A percentile compares a stretch with the other conserved stretches of the same genome.
Conservation (phyloP, 2,888 invertebrate species). For the Pseudanteris insignis region DNA sequence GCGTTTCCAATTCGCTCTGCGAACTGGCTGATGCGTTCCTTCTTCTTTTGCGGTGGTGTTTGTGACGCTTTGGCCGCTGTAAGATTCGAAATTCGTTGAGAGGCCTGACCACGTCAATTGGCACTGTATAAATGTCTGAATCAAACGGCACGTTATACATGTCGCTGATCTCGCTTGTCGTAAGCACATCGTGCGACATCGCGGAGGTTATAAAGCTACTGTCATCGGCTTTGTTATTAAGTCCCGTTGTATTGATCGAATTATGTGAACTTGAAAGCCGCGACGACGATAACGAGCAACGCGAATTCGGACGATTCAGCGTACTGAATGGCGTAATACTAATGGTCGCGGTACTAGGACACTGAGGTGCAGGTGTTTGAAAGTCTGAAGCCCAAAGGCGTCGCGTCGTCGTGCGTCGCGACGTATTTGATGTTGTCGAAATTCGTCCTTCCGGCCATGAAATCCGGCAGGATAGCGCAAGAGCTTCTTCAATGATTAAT, state of each 20-base stretch:
- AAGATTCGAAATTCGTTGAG: slow-evolving; percentile 66
- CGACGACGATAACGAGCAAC: slow-evolving; percentile 80
- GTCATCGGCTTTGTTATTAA: slow-evolving; percentile 82
- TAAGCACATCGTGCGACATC: slow-evolving; percentile 85
- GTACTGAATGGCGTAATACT: slow-evolving; percentile 64
- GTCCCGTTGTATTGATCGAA: slow-evolving; percentile 69
- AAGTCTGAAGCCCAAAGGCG: slow-evolving; percentile 70
- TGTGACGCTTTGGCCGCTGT: slow-evolving; percentile 66
- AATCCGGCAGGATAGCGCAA: slow-evolving; percentile 66
- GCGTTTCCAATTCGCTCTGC: slow-evolving; percentile 64
- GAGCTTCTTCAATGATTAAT: slow-evolving; percentile 68
- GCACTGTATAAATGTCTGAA: slow-evolving; percentile 87
- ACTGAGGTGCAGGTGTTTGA: slow-evolving; percentile 69
- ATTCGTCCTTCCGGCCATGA: slow-evolving; percentile 64
- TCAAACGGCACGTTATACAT: slow-evolving; percentile 90
- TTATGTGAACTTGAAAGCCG: slow-evolving; percentile 87
- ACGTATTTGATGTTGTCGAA: slow-evolving; percentile 48
- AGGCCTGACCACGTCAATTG: slow-evolving; percentile 81
- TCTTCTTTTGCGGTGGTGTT: slow-evolving; percentile 65
- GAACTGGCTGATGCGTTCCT: slow-evolving; percentile 68
- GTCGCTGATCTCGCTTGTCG: slow-evolving; percentile 79
- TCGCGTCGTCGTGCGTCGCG: slow-evolving; percentile 48
- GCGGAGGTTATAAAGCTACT: slow-evolving; percentile 89
- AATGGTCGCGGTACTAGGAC: slow-evolving; percentile 58
- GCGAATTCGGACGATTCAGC: slow-evolving; percentile 74